These are phyloP conservation scores for Acanthochromis polyacanthus DNA, from an alignment of 2,113 vertebrate species.

Conservation along the genomic window DNA sequence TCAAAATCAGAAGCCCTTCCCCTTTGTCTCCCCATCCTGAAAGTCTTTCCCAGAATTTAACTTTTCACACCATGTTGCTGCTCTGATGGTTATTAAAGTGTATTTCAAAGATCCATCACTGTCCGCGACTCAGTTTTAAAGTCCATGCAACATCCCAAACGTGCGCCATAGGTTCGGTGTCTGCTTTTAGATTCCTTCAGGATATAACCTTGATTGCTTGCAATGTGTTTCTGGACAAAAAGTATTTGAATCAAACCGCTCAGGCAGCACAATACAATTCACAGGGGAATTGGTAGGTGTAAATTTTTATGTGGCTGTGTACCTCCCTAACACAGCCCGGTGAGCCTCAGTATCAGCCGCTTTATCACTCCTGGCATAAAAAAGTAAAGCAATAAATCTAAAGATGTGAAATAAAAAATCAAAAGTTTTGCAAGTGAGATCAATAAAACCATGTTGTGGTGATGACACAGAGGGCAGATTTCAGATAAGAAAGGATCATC, in stretches of 20 bases:
- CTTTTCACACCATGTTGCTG: background rate
- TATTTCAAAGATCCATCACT: slow-evolving; percentile 12
- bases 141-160: background rate
- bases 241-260: slow-evolving; percentile 40
- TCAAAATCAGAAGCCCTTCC: background rate
- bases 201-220: slow-evolving; percentile 15
- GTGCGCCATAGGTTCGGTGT: background rate
- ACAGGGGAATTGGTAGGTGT: slow-evolving; percentile 17
- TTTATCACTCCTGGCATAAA: slow-evolving; percentile 42
- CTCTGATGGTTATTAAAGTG: background rate
- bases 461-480: slow-evolving; percentile 17
- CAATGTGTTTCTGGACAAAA: slow-evolving; percentile 35
- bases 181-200: slow-evolving; percentile 4
- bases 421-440: slow-evolving; percentile 28
- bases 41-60: background rate
- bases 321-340: slow-evolving; percentile 14
- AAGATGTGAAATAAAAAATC: slow-evolving; percentile 18
- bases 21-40: background rate
- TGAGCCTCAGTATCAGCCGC: background rate
- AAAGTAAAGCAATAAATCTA: slow-evolving; percentile 30
- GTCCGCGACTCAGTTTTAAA: background rate
- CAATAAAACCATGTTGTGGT: slow-evolving; percentile 18
- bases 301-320: slow-evolving; percentile 34
- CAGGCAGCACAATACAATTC: slow-evolving; percentile 19
- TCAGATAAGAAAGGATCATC: background rate